A percentile compares a stretch with the other conserved stretches of the same genome.
phyloP scores from a whole-genome alignment of 2,113 vertebrate species.

The Stomatorhinus ivindoensis region DNA sequence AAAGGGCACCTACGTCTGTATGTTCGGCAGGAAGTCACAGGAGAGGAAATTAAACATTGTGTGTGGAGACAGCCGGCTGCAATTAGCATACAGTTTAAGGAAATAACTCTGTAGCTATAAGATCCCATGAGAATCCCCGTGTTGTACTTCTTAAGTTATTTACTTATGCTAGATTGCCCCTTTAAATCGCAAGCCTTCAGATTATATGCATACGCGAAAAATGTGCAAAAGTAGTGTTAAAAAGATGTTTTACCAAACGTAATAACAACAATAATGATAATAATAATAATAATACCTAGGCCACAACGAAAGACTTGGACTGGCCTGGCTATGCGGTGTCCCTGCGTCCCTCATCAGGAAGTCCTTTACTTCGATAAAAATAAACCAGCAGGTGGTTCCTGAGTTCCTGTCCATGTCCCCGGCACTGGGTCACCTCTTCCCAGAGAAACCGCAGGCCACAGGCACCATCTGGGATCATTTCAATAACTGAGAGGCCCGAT shows the following conservation, averaged over 20 bases:
- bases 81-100: conserved; percentile 1
- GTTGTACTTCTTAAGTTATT: background rate
- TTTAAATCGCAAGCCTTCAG: background rate
- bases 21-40: background rate
- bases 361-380: background rate
- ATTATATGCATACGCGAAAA: background rate
- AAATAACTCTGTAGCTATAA: background rate
- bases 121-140: background rate
- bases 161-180: background rate
- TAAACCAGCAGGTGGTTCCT: background rate
- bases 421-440: background rate
- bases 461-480: background rate
- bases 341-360: background rate
- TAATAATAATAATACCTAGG: background rate
- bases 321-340: background rate
- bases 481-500: background rate
- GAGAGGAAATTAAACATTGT: background rate
- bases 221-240: background rate
- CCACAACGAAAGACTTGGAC: background rate
- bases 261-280: background rate
- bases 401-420: background rate
- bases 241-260: background rate
- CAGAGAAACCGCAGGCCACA: background rate
- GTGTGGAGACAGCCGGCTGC: background rate
- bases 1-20: background rate